A percentile compares a stretch with the other conserved stretches of the same genome.
These are phyloP conservation scores for Oscheius myriophilus DNA, from an alignment of 2,888 invertebrate genomes.

Conservation along the genomic window DNA sequence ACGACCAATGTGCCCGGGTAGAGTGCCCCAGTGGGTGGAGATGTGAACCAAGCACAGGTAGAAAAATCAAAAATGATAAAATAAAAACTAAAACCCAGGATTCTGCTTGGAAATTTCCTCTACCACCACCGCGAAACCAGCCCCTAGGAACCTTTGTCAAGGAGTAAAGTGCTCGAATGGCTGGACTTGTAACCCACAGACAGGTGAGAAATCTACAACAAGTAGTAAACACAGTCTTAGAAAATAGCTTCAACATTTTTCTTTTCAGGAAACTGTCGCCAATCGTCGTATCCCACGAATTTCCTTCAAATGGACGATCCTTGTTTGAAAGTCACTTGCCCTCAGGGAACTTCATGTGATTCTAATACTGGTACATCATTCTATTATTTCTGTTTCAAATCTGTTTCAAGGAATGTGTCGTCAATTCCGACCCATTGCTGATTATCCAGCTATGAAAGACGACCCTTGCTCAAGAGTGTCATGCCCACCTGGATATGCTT, in stretches of 20 bases:
- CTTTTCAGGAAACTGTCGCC: no score
- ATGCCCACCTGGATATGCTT: not conserved
- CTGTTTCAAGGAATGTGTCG: constrained; percentile 21
- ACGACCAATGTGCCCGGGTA: not conserved
- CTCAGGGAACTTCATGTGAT: constrained; percentile 22
- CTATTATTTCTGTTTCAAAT: no score
- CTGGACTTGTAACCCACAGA: not conserved
- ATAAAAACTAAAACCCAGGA: not conserved
- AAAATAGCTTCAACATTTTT: not conserved
- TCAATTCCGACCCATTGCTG: constrained; percentile 26
- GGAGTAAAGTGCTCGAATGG: not conserved
- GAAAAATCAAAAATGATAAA: not conserved
- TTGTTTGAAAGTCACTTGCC: constrained; percentile 12
- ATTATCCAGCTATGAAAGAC: constrained; percentile 1
- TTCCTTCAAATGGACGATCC: constrained; percentile 10
- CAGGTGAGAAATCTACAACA: not conserved
- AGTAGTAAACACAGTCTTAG: not conserved
- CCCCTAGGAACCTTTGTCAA: not conserved
- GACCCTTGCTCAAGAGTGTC: not conserved
- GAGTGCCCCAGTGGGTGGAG: not conserved
- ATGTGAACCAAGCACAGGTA: constrained; percentile 5
- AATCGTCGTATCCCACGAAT: not conserved
- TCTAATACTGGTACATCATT: constrained; percentile 21
- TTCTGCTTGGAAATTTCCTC: not conserved
- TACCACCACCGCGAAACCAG: not conserved